A percentile compares a stretch with the other conserved stretches of the same genome.
phyloP scores from a whole-genome alignment of 1,140 invertebrate species.

The Danaus plexippus region DNA sequence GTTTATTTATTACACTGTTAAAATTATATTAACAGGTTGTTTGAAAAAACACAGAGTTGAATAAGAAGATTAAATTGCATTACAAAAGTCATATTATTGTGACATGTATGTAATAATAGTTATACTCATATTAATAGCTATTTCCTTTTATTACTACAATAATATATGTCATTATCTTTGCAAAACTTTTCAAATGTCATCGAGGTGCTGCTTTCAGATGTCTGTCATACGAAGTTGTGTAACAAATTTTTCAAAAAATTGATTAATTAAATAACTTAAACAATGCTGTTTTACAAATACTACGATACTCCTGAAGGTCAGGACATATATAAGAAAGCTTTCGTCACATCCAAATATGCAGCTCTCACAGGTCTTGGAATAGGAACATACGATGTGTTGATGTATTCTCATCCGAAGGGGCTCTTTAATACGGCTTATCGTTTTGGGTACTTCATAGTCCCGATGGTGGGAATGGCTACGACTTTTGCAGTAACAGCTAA shows the following conservation, averaged over 20 bases:
- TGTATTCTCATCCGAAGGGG: conserved; percentile 73
- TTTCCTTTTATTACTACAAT: background rate
- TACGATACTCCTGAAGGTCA: conserved; percentile 81
- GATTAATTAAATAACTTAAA: background rate
- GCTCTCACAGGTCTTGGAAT: conserved; percentile 59
- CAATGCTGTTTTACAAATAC: conserved; percentile 70
- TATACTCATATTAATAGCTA: too few species aligned
- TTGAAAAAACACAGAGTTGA: too few species aligned
- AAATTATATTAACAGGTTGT: too few species aligned
- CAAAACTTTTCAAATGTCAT: background rate
- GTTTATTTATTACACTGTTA: too few species aligned
- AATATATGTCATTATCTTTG: background rate
- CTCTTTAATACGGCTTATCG: conserved; percentile 43
- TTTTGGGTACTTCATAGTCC: conserved; percentile 70
- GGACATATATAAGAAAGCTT: conserved; percentile 76
- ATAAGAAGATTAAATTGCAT: too few species aligned
- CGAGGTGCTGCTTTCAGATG: background rate
- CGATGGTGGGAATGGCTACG: conserved; percentile 75
- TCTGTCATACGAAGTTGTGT: conserved; percentile 42
- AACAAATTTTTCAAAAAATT: conserved; percentile 31
- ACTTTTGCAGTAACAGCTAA: conserved; percentile 77
- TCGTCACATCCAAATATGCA: conserved; percentile 74
- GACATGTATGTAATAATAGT: too few species aligned
- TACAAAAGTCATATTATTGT: too few species aligned
- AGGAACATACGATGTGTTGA: conserved; percentile 73